Evolutionary conservation across 2,888 invertebrate species (phyloP), one percentile per base, ranked within the genome.

Genomic region (Cyaniris semiargus): DNA sequence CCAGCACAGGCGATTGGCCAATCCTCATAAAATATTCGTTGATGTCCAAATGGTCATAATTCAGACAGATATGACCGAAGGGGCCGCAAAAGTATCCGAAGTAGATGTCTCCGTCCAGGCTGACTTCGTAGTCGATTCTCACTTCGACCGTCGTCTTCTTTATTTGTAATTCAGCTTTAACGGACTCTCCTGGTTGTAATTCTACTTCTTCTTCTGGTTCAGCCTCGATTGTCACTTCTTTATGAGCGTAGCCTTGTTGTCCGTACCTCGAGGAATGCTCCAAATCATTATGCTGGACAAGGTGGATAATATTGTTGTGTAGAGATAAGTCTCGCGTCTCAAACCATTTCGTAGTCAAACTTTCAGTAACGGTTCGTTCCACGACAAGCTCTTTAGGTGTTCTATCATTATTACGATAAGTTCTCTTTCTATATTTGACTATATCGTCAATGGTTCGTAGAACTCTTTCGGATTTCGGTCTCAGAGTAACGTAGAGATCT

Each of bases 101-200:
- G 34, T 31, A 18, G 34, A 70, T 31, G 15, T 70, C 70, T 70
- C 70, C 70, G 31, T 70, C 70, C 10, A 70, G 18, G 31, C 70
- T 70, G 3, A 70, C 70, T 34, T 70, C 70, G 34, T 70, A 70
- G 27, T 70, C 70, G 8, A 70, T 70, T 27, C 31, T 70, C 6
- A 70, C 34, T 70, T 70, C 70, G 7, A 70, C 7, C 34, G 70
- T 70, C n/a, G 70, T 70, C 27, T 70, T 31, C 70, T 34, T 70
- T 0, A 70, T 8, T 18, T 70, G 15, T 10, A 70, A 5, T 31
- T 27, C 70, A 15, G 70, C 34, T 34, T 70, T 70, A n/a, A 38
- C 1, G 1, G 27, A 70, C 2, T 70, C 31, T 31, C 18, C 70
- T 10, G 70, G 34, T 5, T 31, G 70, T 31, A 70, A n/a, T n/a